Evolutionary conservation across 2,797 vertebrate genomes (phyloP), one percentile per base, ranked within the genome.

Genomic region (Siniperca undulata): DNA sequence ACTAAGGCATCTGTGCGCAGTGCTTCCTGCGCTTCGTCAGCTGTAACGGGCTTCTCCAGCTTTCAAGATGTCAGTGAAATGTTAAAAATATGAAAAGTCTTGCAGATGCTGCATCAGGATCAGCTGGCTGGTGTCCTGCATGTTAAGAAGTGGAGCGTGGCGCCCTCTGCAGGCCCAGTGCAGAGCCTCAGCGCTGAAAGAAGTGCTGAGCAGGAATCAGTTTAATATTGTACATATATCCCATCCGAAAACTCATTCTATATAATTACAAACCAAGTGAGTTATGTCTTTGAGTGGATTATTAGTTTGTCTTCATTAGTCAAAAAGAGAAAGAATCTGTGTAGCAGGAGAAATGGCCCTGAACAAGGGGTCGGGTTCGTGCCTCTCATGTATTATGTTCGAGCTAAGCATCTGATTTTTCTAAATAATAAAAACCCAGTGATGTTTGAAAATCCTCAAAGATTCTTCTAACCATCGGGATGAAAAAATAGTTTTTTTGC

Each of bases 121-220:
- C 46, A 46, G 34, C 56, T 42, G 20, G 4, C 36, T 1, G 2
- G 6, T n/a, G 5, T 5, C 7, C 0, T 6, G 22, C 9, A 12
- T 5, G 0, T 40, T 65, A 0, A 46, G 50, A 27, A 2, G 0
- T 78, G 81, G 65, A 65, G 56, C 60, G 74, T 80, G 78, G 75
- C 59, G 75, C 88, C 82, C 71, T 50, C 87, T 86, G 78, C 59
- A 76, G 89, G 70, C 5, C 14, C 11, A 3, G n/a, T 1, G 11
- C 40, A 36, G 36, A 44, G 20, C 20, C 3, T 52, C 16, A 20
- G 44, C 3, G 2, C 7, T 24, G 1, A n/a, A 1, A 61, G 17
- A 40, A 20, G 46, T 6, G 2, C 16, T 10, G 20, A 14, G 11
- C 38, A 64, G 62, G 36, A 42, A 20, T 34, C 30, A 9, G 4